These are phyloP conservation scores for Neopelma chrysocephalum DNA, from an alignment of 2,797 vertebrate genomes.

Conservation along the genomic window DNA sequence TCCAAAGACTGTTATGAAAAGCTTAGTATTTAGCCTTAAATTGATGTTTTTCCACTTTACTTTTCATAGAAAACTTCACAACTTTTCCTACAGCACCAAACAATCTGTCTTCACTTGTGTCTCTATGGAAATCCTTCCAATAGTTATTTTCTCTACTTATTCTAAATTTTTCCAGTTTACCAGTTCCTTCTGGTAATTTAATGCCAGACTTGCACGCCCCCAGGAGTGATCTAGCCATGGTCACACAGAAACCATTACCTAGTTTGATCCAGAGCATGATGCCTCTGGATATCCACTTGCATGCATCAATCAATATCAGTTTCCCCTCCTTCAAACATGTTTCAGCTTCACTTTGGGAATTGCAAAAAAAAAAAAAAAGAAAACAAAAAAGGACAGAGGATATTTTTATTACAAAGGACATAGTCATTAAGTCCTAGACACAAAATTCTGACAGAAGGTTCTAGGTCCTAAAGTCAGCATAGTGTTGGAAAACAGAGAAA, in stretches of 20 bases:
- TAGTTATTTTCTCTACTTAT: background rate
- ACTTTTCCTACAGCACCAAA: background rate
- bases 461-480: background rate
- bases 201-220: background rate
- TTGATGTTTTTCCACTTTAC: background rate
- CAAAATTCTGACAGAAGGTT: background rate
- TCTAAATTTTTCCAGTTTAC: background rate
- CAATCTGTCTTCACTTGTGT: background rate
- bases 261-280: background rate
- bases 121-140: background rate
- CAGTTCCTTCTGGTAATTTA: background rate
- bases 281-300: background rate
- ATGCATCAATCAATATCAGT: background rate
- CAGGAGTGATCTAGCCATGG: background rate
- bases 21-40: background rate
- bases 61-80: background rate
- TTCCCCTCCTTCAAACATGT: background rate
- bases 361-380: background rate
- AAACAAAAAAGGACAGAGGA: accelerated
- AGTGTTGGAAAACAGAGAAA: background rate
- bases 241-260: background rate
- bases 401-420: background rate
- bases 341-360: background rate
- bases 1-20: background rate
- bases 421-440: background rate